Percentiles rank a stretch among this genome's conserved stretches.
Conservation (phyloP, 2,797 vertebrate genomes). For the Tapirus indicus region DNA sequence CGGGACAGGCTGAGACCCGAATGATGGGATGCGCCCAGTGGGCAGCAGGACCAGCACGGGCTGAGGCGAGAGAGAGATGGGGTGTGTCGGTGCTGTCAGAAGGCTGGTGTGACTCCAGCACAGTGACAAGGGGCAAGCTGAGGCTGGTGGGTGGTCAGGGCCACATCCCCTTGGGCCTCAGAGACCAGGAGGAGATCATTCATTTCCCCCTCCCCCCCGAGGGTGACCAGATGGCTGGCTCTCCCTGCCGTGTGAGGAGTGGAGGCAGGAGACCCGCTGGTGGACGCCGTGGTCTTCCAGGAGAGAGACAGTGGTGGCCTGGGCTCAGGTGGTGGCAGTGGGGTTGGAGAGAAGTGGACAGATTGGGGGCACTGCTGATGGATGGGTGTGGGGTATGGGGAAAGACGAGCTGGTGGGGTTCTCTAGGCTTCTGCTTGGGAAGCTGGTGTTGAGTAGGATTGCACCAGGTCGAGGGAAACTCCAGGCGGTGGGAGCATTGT, state of each 20-base stretch:
- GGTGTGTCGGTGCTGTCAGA: accelerated
- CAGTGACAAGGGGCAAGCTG: background rate
- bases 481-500: background rate
- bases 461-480: background rate
- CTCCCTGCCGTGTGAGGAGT: background rate
- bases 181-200: no score
- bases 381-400: accelerated
- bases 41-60: background rate
- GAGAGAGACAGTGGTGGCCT: background rate
- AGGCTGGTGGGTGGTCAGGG: background rate
- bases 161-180: accelerated
- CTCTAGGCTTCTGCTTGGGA: background rate
- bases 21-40: no score
- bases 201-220: background rate
- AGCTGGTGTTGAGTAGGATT: no score
- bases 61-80: background rate
- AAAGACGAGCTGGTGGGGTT: background rate
- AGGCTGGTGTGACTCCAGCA: background rate
- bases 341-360: background rate
- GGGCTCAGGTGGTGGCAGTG: background rate
- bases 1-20: background rate
- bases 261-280: background rate
- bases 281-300: background rate
- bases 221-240: background rate
- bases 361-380: accelerated